Base-by-base conservation (phyloP, 1,140 invertebrate species). In the Nymphalis io region DNA sequence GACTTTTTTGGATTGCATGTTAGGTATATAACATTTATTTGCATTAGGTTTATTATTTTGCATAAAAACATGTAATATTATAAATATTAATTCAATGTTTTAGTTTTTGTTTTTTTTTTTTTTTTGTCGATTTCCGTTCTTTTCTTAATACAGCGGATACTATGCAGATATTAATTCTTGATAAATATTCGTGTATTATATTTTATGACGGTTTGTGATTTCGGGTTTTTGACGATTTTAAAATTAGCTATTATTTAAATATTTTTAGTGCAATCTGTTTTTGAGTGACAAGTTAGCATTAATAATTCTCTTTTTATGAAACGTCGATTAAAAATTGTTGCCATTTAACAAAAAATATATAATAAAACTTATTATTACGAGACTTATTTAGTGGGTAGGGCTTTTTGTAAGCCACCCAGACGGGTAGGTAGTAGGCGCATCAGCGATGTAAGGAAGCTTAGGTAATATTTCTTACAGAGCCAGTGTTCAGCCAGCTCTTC, bases 1-100 rank as follows among this genome's bases (percentile, higher is more conserved):
- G 62, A 77, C 66, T 59, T 73, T 73, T 46, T 71, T 70, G 6
- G 67, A 69, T 62, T 65, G 68, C 61, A 70, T 51, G 62, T 42
- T 64, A 64, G 55, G 57, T 64, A 60, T 58, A 65, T n/a, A 64
- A 44, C 27, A 53, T 70, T 48, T 63, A 70, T 70, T 60, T 70
- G 62, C 68, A 65, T 70, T 70, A 53, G 61, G 57, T 64, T 44
- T 60, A 42, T 42, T 60, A 27, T 70, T 70, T 70, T 60, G 68
- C 68, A 70, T 70, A 65, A 70, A 65, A 64, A 65, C 44, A 60
- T n/a, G 27, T 58, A 62, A 69, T 38, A 46, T 61, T 42, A 62
- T 69, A 58, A 39, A 62, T 46, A 68, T 62, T 27, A 33, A 55
- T 27, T 62, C 18, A 48, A 39, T 42, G 16, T 46, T n/a, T 62